Conservation (phyloP, 2,113 vertebrate species). For the Nothobranchius furzeri region DNA sequence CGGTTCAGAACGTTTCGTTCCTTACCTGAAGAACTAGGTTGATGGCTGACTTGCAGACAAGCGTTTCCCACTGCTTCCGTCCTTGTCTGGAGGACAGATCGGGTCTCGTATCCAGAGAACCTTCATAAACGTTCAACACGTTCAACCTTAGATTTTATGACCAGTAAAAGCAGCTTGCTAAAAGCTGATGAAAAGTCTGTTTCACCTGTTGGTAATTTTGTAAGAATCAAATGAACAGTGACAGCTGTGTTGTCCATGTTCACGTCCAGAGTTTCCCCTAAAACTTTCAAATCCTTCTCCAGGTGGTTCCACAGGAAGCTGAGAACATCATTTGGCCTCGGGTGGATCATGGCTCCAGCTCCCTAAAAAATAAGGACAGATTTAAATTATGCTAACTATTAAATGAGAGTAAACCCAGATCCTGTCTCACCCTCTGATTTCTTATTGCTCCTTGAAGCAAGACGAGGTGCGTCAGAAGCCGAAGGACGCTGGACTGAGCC, state of each 20-base stretch:
- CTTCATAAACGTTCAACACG: constrained; percentile 31
- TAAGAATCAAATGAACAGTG: constrained; percentile 68
- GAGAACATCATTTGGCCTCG: constrained; percentile 10
- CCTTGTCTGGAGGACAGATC: constrained; percentile 56
- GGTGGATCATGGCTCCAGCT: constrained; percentile 64
- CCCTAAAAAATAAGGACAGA: constrained; percentile 39
- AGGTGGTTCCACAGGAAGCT: constrained; percentile 76
- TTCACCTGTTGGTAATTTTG: constrained; percentile 43
- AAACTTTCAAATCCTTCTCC: constrained; percentile 64
- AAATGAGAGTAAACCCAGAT: not conserved
- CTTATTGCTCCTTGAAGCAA: constrained; percentile 70
- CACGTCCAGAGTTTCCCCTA: constrained; percentile 64
- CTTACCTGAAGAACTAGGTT: constrained; percentile 64
- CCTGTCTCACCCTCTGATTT: constrained; percentile 52
- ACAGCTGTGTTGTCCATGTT: constrained; percentile 72
- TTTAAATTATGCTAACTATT: rapidly evolving
- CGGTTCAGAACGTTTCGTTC: not conserved
- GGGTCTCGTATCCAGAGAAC: not conserved
- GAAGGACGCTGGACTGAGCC: constrained; percentile 65
- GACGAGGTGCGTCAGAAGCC: constrained; percentile 72
- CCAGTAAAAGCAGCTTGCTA: not conserved
- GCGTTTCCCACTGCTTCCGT: constrained; percentile 72
- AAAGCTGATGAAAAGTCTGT: not conserved
- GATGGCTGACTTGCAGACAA: constrained; percentile 64
- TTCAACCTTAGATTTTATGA: not conserved